phyloP scores from a whole-genome alignment of 2,888 invertebrate species.

The Teinopalpus imperialis region DNA sequence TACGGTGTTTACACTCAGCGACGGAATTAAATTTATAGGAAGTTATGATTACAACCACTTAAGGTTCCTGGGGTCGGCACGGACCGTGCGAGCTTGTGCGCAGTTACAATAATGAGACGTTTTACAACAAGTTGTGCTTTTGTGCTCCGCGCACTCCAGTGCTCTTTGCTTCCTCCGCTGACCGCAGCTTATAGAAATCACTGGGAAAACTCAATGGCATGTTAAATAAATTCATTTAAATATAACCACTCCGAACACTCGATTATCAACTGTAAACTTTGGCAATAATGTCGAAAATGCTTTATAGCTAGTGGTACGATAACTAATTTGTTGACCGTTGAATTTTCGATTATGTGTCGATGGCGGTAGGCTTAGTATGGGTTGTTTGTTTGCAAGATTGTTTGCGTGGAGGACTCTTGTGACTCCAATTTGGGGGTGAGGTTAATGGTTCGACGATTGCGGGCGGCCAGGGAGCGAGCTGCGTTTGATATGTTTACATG shows the following conservation, averaged over 20 bases:
- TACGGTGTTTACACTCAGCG: no score
- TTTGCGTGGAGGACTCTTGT: constrained; percentile 41
- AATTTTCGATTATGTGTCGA: constrained; percentile 19
- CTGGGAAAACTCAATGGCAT: constrained; percentile 42
- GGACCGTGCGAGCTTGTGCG: not conserved
- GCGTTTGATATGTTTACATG: constrained; percentile 62
- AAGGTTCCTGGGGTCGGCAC: no score
- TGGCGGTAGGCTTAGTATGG: constrained; percentile 36
- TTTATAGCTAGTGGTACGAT: constrained; percentile 13
- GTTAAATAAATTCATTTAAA: no score
- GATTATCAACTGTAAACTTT: constrained; percentile 33
- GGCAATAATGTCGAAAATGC: constrained; percentile 31
- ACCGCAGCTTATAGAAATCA: constrained; percentile 22
- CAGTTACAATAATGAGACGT: constrained; percentile 35
- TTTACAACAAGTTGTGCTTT: constrained; percentile 37
- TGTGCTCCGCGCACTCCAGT: constrained; percentile 20
- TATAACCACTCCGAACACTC: constrained; percentile 28
- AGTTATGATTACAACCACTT: no score
- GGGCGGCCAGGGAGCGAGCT: constrained; percentile 49
- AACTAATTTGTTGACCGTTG: constrained; percentile 24
- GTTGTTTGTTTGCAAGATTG: constrained; percentile 31
- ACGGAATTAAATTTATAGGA: no score
- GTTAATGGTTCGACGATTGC: constrained; percentile 73
- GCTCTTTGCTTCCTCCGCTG: constrained; percentile 15
- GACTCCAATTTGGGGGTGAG: constrained; percentile 49